Evolutionary conservation across 2,888 invertebrate species (phyloP).

Genomic region (Bursaphelenchus okinawaensis): DNA sequence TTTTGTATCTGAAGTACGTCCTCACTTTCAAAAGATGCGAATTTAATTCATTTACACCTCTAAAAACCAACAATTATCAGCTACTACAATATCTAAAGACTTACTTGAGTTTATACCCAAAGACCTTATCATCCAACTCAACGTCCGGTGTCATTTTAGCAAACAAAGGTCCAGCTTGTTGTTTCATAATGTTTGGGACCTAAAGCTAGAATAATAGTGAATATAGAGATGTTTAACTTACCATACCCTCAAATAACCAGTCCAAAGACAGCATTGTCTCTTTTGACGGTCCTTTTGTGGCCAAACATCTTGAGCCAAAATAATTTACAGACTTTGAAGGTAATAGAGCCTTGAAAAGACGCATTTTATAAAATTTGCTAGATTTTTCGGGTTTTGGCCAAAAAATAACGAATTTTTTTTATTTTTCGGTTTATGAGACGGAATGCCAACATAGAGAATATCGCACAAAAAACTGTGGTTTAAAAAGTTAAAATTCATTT

Average conservation of each 20-base stretch:
- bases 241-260: conserved; percentile 23
- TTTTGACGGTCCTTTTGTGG: not conserved
- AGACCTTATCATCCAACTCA: conserved; percentile 40
- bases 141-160: conserved; percentile 17
- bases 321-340: too few species aligned
- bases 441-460: too few species aligned
- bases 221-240: not conserved
- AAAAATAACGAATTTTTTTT: too few species aligned
- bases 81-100: too few species aligned
- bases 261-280: conserved; percentile 7
- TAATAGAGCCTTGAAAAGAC: too few species aligned
- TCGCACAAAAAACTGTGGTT: too few species aligned
- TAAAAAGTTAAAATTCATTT: too few species aligned
- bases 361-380: too few species aligned
- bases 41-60: conserved; percentile 24
- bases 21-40: conserved; percentile 45
- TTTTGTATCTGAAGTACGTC: conserved; percentile 46
- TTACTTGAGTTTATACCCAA: conserved; percentile 34
- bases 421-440: too few species aligned
- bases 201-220: not conserved
- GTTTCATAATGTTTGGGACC: conserved; percentile 16
- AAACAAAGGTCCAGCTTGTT: conserved; percentile 15
- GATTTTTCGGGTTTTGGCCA: too few species aligned
- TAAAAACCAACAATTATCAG: not conserved
- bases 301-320: too few species aligned